Base-by-base conservation (phyloP, 2,888 invertebrate species). In the Scaptomyza tumidula region DNA sequence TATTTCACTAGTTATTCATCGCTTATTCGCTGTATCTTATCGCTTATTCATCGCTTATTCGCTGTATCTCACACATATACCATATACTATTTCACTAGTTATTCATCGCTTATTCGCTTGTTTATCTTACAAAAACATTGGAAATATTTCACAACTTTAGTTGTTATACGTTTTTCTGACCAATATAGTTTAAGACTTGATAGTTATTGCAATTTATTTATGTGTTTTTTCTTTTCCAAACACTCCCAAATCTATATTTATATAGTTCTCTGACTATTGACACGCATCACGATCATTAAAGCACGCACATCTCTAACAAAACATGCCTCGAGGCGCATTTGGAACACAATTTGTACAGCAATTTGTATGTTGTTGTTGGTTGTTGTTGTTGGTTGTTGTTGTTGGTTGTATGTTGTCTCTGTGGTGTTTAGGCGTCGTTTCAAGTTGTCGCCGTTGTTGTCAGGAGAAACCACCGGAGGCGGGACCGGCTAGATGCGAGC, bases 291-390 rank as follows among this genome's bases (percentile, higher is more conserved):
- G 19, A 62, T 39, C 7, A 35, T 52, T 52, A 48, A 48, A 39
- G 14, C 14, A 44, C 46, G 55, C 75, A 57, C 24, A 80, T 79
- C 83, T 82, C 80, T 70, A 73, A 43, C 52, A 39, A 45, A 37
- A 31, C 44, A 53, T 56, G 73, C 77, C 86, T 54, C 65, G 55
- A 49, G 83, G 83, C 80, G 31, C 55, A 57, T 54, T 71, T 71
- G 45, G 37, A 58, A 59, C 57, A 60, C 70, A 81, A 80, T 80
- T 86, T 86, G 86, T 73, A 59, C 31, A 60, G 74, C 86, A 86
- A 80, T 86, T 80, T 80, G 86, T 80, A 68, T 59, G 61, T 68
- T 45, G n/a, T 19, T 53, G 43, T 1, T 39, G 33, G 44, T 46
- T 46, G 41, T 16, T 29, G 27, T 48, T 24, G 43, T 48, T 56